Evolutionary conservation across 2,113 vertebrate genomes (phyloP), one percentile per base, ranked within the genome.

Genomic region (Cinclus mexicanus): DNA sequence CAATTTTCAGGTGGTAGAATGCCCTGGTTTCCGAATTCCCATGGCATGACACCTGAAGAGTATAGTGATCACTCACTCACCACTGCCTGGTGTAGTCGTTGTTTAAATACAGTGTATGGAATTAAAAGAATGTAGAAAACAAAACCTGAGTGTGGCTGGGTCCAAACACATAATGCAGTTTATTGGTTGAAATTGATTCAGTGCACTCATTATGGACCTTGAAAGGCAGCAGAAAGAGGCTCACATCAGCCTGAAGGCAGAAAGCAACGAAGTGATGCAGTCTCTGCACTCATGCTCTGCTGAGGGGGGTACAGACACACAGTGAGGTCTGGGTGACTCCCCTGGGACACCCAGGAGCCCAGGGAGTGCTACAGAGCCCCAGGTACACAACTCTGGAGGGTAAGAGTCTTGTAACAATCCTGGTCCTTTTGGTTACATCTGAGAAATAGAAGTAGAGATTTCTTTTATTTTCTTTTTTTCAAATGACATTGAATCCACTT

Each of bases 111-210:
- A 67, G 35, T 11, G 61, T 39, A 28, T 60, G 84, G 76, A 71
- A 71, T 96, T 83, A 60, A 89, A 96, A 74, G 53, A 57, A 86
- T 14, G 61, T 25, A 89, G 88, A 86, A 96, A 90, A 61, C 84
- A 92, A 90, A 78, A 72, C 70, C 22, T 21, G 22, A 89, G 31
- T 35, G 59, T 86, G 53, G 31, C 65, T 90, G 53, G 41, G 22
- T 79, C 80, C 81, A 67, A 78, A 70, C 72, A 91, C 14, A 41
- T 33, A 11, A 24, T 61, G 46, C 24, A 42, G 26, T 87, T 94
- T 89, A 25, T 31, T 69, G 86, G 50, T 12, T 94, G 41, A 47
- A 79, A 83, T 88, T 47, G 76, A 87, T 89, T 61, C 42, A 39
- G 2, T 3, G 10, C 26, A 52, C 42, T 93, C 42, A 39, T n/a